Evolutionary conservation across 1,140 invertebrate genomes (phyloP), one percentile per base, ranked within the genome.

Genomic region (Periplaneta americana): DNA sequence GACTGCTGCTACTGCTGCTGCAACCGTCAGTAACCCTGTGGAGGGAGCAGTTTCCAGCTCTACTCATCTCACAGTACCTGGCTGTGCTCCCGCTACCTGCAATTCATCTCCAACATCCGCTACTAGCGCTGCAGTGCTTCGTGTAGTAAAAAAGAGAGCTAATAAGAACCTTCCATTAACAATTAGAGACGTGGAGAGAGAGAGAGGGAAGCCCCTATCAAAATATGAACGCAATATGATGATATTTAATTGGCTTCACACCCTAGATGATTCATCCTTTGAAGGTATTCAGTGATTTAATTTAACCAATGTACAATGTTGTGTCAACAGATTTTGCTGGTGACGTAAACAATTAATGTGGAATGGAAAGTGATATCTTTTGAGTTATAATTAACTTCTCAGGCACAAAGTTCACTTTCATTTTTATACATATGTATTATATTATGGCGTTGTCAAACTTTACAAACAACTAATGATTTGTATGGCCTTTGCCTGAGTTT

Each of bases 191-290:
- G 91, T 96, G 17, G 95, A 96, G 85, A 88, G 95, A 57, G 95
- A 96, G 86, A 89, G 95, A 9, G 95, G 95, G 1, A 94, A 95
- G 83, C 95, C 96, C 8, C 89, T 97, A 2, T 95, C 95, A 18
- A 96, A 96, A 87, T 96, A 96, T 87, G 95, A 97, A 84, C 87
- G 96, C 31, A 97, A 97, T 87, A 96, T 97, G 94, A 96, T 97
- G 94, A 96, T 97, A 74, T 96, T 97, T 88, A 96, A 96, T 85
- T 97, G 96, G 96, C 90, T 97, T 0, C 95, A 97, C 85, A 95
- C 94, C 3, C 89, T 97, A 9, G 95, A 97, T 84, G 94, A 94
- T 84, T 89, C 88, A 11, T 89, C 88, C n/a, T 89, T 89, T 79
- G 91, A 92, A 82, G 90, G 89, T 34, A 83, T 90, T 48, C 89